These are phyloP conservation scores for Cyclina sinensis DNA, from an alignment of 1,140 invertebrate genomes.

Conservation along the genomic window DNA sequence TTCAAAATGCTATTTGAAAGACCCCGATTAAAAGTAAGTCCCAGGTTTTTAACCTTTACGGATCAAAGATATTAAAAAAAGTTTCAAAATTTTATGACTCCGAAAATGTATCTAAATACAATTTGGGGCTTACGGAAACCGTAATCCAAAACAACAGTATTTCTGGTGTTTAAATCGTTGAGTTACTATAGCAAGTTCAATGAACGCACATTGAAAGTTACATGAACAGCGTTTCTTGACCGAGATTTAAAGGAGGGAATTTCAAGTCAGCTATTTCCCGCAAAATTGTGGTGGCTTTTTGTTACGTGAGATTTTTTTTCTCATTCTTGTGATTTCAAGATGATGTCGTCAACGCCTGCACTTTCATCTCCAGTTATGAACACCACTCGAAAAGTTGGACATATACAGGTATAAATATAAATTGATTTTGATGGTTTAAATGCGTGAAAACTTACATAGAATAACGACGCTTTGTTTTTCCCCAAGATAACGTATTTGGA, in stretches of 20 bases:
- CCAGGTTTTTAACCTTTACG: no score
- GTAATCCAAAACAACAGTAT: no score
- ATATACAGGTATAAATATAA: constrained; percentile 41
- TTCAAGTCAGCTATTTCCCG: background rate
- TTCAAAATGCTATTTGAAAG: no score
- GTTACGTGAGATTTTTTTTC: background rate
- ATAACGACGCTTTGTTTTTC: no score
- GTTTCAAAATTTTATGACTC: no score
- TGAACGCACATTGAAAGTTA: background rate
- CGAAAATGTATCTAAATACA: no score
- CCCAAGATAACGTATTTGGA: no score
- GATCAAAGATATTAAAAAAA: no score
- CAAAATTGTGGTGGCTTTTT: constrained; percentile 1
- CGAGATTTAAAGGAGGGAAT: constrained; percentile 34
- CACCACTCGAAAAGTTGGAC: background rate
- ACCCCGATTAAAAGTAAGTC: no score
- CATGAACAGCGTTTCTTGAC: background rate
- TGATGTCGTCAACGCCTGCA: constrained; percentile 50
- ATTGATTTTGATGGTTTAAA: no score
- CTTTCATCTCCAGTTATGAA: constrained; percentile 49
- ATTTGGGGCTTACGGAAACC: no score
- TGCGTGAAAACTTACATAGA: no score
- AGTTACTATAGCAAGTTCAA: background rate
- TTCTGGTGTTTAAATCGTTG: background rate
- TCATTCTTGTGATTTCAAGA: background rate